Evolutionary conservation across 2,888 invertebrate genomes (phyloP), one percentile per base, ranked within the genome.

Genomic region (Sipha maydis): DNA sequence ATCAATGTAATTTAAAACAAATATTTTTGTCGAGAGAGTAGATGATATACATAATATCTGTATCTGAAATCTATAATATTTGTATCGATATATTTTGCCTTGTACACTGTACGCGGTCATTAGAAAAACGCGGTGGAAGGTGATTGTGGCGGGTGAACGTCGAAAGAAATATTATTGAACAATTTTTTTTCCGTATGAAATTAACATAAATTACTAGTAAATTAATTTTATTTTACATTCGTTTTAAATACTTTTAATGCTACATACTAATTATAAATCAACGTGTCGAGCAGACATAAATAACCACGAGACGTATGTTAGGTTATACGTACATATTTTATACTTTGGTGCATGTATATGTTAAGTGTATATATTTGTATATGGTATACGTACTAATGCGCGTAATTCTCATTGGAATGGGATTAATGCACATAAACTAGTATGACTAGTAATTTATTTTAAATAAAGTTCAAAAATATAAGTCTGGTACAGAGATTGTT

Each of bases 151-250:
- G 48, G 31, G 11, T 25, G 34, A 61, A 34, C n/a, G 54, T 31
- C 25, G 48, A 34, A 31, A 73, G 31, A 83, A 71, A 83, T 83
- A 48, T 71, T 83, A 83, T 83, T 34, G 48, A 54, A 71, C 31
- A 54, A n/a, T 54, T 34, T 69, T 61, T 80, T 83, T 38, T 38
- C 38, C 38, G 75, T 75, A 61, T 28, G 71, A 69, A 77, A 85
- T 85, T 79, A 56, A 78, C 85, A 85, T 85, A 85, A 85, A 85
- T 79, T 69, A 71, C 67, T 38, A n/a, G 75, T 83, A 83, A 83
- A 83, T 73, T 73, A 75, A 75, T 83, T 54, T 73, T 54, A 54
- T 83, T 54, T 83, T 54, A 71, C 31, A 21, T 83, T 54, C 25
- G 25, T 71, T 83, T 83, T 54, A 54, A 83, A 83, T 83, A 83